A percentile compares a stretch with the other conserved stretches of the same genome.
phyloP scores from a whole-genome alignment of 2,888 invertebrate species.

The Melieria crassipennis region DNA sequence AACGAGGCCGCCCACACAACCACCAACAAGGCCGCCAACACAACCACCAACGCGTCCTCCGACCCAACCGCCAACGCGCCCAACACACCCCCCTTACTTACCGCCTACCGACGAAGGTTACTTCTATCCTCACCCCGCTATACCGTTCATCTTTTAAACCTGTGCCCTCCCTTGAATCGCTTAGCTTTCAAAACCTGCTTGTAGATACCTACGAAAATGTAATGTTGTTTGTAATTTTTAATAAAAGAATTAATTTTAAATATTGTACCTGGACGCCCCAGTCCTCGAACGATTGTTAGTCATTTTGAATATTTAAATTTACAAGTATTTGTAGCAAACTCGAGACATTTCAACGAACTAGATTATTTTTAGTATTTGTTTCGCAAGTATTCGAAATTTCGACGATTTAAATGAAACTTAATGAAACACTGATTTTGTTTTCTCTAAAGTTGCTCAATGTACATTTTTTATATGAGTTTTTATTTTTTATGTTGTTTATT shows the following conservation, averaged over 20 bases:
- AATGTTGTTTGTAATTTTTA: too few relatives aligned
- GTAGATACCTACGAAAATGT: too few relatives aligned
- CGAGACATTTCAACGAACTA: conserved; percentile 41
- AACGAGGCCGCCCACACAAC: conserved; percentile 42
- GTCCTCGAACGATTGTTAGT: conserved; percentile 55
- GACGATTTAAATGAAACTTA: background rate
- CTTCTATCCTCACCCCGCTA: conserved; percentile 47
- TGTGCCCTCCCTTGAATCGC: too few relatives aligned
- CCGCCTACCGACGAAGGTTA: conserved; percentile 38
- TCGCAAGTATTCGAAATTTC: background rate
- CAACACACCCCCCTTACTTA: background rate
- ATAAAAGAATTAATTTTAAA: conserved; percentile 38
- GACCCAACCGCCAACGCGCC: conserved; percentile 1
- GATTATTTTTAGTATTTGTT: conserved; percentile 29
- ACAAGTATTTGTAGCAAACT: conserved; percentile 39
- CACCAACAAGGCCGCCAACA: conserved; percentile 32
- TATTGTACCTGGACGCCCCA: conserved; percentile 47
- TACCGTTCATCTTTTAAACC: conserved; percentile 42
- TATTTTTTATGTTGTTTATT: conserved; percentile 2
- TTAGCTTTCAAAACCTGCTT: too few relatives aligned
- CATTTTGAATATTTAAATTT: conserved; percentile 50
- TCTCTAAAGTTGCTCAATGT: too few relatives aligned
- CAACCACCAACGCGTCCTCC: background rate
- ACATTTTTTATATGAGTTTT: background rate
- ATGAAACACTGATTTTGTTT: background rate